Evolutionary conservation across 2,113 vertebrate genomes (phyloP).

Genomic region (Cyanocitta stelleri): DNA sequence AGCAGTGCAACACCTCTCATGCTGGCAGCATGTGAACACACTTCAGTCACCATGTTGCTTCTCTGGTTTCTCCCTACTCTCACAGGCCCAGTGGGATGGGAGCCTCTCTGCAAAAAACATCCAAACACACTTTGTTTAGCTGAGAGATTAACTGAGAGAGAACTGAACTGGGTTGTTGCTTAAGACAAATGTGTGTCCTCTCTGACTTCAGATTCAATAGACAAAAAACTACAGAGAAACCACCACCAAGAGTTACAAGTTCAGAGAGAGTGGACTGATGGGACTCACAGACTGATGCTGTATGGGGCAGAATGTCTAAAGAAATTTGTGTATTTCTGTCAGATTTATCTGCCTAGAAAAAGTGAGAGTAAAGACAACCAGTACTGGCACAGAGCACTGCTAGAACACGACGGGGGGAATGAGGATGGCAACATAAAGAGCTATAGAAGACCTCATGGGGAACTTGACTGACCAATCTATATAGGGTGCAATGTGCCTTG

Average conservation of each 20-base stretch:
- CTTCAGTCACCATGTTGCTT: accelerated
- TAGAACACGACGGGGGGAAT: neutral
- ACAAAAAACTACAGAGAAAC: neutral
- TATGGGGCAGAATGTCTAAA: neutral
- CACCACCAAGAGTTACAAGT: neutral
- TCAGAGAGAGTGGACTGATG: neutral
- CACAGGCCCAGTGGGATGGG: accelerated
- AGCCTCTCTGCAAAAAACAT: neutral
- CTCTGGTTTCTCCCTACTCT: neutral
- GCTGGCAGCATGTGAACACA: neutral
- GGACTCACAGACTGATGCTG: neutral
- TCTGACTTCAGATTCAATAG: neutral
- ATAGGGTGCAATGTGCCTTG: accelerated
- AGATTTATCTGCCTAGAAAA: neutral
- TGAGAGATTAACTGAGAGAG: neutral
- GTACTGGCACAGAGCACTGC: neutral
- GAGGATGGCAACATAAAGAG: neutral
- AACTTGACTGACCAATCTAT: neutral
- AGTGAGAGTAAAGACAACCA: neutral
- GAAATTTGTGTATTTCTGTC: neutral
- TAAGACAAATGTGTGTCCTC: neutral
- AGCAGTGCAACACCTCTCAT: neutral
- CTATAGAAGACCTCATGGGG: neutral
- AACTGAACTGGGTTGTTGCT: neutral
- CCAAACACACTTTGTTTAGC: neutral